These are phyloP conservation scores for Polymixis lichenea DNA, from an alignment of 2,888 invertebrate genomes.

Conservation along the genomic window DNA sequence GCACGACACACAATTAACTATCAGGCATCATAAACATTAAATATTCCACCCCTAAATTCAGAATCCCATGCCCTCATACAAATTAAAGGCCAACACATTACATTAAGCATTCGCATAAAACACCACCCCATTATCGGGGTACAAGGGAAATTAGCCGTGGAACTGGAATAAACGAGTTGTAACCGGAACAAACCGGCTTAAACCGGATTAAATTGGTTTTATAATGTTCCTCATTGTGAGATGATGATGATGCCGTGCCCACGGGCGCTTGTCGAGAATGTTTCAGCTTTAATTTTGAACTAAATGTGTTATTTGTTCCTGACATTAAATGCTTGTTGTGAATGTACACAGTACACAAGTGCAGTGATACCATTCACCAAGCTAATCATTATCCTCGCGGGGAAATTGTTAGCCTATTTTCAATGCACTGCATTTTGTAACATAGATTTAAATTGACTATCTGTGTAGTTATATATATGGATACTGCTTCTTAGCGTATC, in stretches of 20 bases:
- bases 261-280: slow-evolving; percentile 29
- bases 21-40: slow-evolving; percentile 14
- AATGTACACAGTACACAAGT: neutral
- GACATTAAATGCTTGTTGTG: neutral
- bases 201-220: slow-evolving; percentile 56
- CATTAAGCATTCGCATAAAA: slow-evolving; percentile 42
- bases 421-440: neutral
- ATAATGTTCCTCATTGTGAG: slow-evolving; percentile 54
- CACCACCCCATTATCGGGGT: slow-evolving; percentile 39
- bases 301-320: neutral
- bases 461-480: too few relatives aligned
- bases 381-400: neutral
- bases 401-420: neutral
- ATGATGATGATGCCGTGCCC: slow-evolving; percentile 32
- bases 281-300: slow-evolving; percentile 28
- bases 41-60: neutral
- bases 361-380: neutral
- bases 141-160: slow-evolving; percentile 47
- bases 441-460: neutral
- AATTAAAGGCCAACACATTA: slow-evolving; percentile 44
- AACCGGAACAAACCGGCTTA: slow-evolving; percentile 48
- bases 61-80: slow-evolving; percentile 28
- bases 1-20: neutral
- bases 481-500: too few relatives aligned
- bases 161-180: slow-evolving; percentile 57